Evolutionary conservation across 2,113 vertebrate species (phyloP).

Genomic region (Paramormyrops kingsleyae): DNA sequence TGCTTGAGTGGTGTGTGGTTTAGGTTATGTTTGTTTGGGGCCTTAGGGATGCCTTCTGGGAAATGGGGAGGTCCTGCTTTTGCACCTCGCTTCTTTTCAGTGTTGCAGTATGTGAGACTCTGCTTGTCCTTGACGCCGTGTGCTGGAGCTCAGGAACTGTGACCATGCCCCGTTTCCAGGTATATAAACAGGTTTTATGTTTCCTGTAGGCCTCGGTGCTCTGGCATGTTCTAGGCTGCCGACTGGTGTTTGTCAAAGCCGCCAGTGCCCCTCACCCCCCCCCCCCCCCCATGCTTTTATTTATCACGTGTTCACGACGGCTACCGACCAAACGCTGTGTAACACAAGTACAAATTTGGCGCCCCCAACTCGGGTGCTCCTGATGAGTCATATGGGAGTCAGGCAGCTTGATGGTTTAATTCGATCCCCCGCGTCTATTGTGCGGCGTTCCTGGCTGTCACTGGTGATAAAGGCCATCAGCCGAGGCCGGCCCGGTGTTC

Average conservation of each 20-base stretch:
- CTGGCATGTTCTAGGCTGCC: neutral
- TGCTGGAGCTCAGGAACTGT: neutral
- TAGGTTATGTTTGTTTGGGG: neutral
- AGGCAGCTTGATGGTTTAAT: neutral
- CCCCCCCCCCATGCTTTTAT: neutral
- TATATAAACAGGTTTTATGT: neutral
- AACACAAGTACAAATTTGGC: neutral
- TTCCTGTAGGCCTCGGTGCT: neutral
- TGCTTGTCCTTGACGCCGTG: neutral
- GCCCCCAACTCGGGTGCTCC: neutral
- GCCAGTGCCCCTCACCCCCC: neutral
- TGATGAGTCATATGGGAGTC: neutral
- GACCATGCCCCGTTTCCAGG: neutral
- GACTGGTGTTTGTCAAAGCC: neutral
- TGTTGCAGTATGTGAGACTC: neutral
- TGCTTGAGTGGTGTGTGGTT: neutral
- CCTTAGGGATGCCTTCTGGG: neutral
- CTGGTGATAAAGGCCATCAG: neutral
- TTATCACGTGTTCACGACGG: neutral
- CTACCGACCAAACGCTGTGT: neutral
- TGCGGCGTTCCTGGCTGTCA: neutral
- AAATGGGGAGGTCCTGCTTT: neutral
- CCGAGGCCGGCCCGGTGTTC: neutral
- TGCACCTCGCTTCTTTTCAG: neutral
- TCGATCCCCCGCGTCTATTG: slow-evolving; percentile 2